Percentiles rank a stretch among this genome's conserved stretches.
Evolutionary conservation across 2,888 invertebrate species (phyloP).

Genomic region (Automeris io): DNA sequence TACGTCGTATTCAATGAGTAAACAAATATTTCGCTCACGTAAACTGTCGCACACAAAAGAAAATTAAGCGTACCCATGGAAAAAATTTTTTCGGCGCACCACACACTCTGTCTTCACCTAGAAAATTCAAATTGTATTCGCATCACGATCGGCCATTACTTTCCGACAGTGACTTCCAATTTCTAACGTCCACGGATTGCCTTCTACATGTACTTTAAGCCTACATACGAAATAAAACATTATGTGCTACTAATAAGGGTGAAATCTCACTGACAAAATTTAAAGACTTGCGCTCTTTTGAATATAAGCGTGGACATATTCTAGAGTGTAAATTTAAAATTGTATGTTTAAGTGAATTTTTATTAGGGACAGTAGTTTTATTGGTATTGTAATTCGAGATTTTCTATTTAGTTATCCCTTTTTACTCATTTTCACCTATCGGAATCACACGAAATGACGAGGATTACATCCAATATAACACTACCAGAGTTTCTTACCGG

Average conservation of each 20-base stretch:
- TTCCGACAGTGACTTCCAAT: conserved; percentile 75
- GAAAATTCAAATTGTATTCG: conserved; percentile 63
- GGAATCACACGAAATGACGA: no score
- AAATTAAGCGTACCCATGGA: conserved; percentile 48
- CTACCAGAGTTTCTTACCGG: no score
- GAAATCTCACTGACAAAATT: conserved; percentile 8
- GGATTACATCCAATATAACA: no score
- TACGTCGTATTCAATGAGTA: conserved; percentile 18
- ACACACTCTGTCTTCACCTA: conserved; percentile 41
- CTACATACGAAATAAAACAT: conserved; percentile 20
- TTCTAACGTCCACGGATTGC: conserved; percentile 43
- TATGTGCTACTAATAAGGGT: conserved; percentile 12
- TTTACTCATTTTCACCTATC: no score
- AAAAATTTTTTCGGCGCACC: conserved; percentile 42
- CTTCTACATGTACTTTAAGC: conserved; percentile 26
- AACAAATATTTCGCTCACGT: conserved; percentile 48
- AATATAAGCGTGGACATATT: conserved; percentile 21
- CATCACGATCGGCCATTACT: conserved; percentile 72
- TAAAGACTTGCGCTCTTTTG: conserved; percentile 23
- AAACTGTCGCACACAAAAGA: conserved; percentile 45
- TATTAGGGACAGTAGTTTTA: conserved; percentile 64
- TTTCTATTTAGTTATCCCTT: no score
- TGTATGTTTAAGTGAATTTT: conserved; percentile 74
- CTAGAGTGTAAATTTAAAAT: conserved; percentile 72
- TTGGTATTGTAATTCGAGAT: conserved; percentile 21